Evolutionary conservation across 1,140 invertebrate species (phyloP), one percentile per base, ranked within the genome.

Genomic region (Platyscapa corneri): DNA sequence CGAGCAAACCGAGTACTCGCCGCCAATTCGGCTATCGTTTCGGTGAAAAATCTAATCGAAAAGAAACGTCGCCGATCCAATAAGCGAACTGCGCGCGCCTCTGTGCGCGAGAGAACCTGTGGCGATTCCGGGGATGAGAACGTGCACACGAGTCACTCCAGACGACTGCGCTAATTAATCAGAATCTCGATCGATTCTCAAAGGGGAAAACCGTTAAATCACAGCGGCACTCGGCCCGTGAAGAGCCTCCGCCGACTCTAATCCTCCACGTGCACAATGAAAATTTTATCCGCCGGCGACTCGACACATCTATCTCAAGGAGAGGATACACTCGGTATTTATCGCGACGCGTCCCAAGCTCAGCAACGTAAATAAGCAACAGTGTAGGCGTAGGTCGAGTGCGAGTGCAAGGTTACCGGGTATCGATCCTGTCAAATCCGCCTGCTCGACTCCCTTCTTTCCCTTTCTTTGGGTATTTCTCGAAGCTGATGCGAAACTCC

Each of bases 401-500:
- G 78, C 67, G 77, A 81, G 84, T 85, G 78, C 84, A 85, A 85
- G 84, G 84, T 85, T 85, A 85, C 78, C 78, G 83, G 77, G 23
- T 85, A 85, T 85, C 83, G 83, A 85, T 85, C 75, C 79, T 5
- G 39, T 5, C 64, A 0, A 27, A 56, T 74, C 53, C 53, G 64
- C n/a, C 76, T 27, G 30, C 27, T 42, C n/a, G 23, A 20, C 46
- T 56, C 16, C 46, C 30, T 72, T 39, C 23, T 37, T 49, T 10
- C 7, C 23, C 27, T 12, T 53, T 32, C 12, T 27, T 20, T 5
- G 23, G 27, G 23, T 60, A 37, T 32, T 72, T 39, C 23, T 0
- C 10, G 1, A 14, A 6, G 0, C 37, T 34, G 5, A 42, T 42
- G 18, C 20, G 30, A 74, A 42, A 60, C 37, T 49, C 56, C 70